Evolutionary conservation across 2,797 vertebrate genomes (phyloP), one percentile per base, ranked within the genome.

Genomic region (Hylomyscus alleni): DNA sequence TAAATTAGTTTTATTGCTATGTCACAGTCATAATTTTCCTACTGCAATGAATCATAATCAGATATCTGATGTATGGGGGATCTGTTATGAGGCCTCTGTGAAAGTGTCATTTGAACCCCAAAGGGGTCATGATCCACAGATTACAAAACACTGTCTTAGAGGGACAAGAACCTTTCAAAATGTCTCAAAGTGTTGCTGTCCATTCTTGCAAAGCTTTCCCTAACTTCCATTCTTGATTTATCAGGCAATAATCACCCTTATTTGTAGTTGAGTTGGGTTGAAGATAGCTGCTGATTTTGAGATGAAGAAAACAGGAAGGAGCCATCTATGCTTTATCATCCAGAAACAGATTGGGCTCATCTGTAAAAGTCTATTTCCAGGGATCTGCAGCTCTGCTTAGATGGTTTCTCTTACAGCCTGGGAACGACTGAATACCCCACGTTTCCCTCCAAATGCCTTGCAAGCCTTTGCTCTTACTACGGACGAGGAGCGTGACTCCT

Each of bases 181-280:
- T 72, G 3, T 52, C 26, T 82, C 31, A 56, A 84, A 87, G 3
- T 58, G 24, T 84, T 62, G 14, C 40, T 69, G 58, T 9, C 5
- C 54, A 58, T 56, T 82, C 34, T 90, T 91, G 89, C 20, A 89
- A 40, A 56, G 3, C 2, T 6, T 85, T 54, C 69, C 84, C 31
- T 76, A 65, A 76, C 13, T 75, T 96, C 22, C 4, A 65, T 29
- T 6, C 34, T 94, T 78, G 19, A 81, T 86, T 95, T 47, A 87
- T 2, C 86, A 62, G 44, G 11, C 77, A 37, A 75, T 6, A 24
- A 24, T 73, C 44, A 44, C 1, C 60, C 54, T 85, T 67, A 31
- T 76, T 91, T 80, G 26, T 78, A 56, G 73, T 83, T 89, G 65
- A 13, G 19, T 47, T 87, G 62, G 40, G 15, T 83, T 93, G 60